phyloP scores from a whole-genome alignment of 2,888 invertebrate species.

The Eristalinus sepulchralis region DNA sequence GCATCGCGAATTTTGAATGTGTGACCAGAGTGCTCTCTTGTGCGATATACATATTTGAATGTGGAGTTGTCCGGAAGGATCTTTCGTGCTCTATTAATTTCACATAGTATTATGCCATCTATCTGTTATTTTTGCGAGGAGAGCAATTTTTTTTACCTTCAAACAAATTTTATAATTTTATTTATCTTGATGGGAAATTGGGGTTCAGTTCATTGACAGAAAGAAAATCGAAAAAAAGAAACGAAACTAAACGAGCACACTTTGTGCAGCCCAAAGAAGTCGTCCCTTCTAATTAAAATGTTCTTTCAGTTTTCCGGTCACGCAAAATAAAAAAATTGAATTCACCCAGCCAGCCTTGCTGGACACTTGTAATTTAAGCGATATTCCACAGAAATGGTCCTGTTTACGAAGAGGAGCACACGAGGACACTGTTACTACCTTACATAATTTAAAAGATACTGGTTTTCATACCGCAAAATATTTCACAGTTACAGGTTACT shows the following conservation, averaged over 20 bases:
- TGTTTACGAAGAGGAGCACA: slow-evolving; percentile 24
- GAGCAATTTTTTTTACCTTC: too few species aligned
- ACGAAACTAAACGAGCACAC: not conserved
- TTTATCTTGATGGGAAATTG: not conserved
- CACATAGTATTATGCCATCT: too few species aligned
- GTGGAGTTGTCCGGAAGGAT: too few species aligned
- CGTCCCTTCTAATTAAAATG: slow-evolving; percentile 34
- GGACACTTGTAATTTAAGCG: not conserved
- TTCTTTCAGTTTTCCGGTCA: slow-evolving; percentile 26
- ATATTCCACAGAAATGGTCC: not conserved
- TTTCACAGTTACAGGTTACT: slow-evolving; percentile 33
- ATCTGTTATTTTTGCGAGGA: too few species aligned
- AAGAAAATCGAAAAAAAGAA: too few species aligned
- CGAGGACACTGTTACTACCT: slow-evolving; percentile 33
- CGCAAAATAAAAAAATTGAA: slow-evolving; percentile 26
- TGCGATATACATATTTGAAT: not conserved
- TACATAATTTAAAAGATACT: slow-evolving; percentile 50
- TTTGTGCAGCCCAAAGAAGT: slow-evolving; percentile 24
- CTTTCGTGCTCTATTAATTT: too few species aligned
- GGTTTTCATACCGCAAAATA: slow-evolving; percentile 32
- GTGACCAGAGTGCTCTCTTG: not conserved
- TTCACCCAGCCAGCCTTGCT: not conserved
- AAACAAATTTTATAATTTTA: too few species aligned
- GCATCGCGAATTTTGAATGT: slow-evolving; percentile 7
- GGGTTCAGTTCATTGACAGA: not conserved